Evolutionary conservation across 2,113 vertebrate species (phyloP), one percentile per base, ranked within the genome.

Genomic region (Rhinolophus ferrumequinum): DNA sequence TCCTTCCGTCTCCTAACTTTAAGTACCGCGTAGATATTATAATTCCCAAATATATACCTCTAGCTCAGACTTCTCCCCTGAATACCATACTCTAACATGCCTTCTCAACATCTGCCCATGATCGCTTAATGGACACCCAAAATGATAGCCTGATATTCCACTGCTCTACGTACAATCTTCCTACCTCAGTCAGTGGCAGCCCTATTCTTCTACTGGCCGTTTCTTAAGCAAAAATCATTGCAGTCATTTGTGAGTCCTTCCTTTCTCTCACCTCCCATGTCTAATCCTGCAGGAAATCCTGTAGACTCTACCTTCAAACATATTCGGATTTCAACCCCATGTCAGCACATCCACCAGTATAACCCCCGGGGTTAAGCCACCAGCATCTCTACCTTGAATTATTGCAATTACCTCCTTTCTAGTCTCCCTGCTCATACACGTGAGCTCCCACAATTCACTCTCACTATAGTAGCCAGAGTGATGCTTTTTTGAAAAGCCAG

Each of bases 261-360:
- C 13, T 2, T n/a, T 87, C 35, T 5, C 14, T 38, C 64, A 12
- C 11, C 81, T 15, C 35, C 12, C 24, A 7, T 0, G 0, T 26
- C 22, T 15, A 47, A 28, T 33, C 38, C 75, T 81, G 11, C n/a
- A 38, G 54, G 72, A 93, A 87, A 52, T 80, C 30, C 44, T 62
- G 4, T 16, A 50, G 19, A 56, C 2, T 2, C 44, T 22, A 26
- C 24, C 62, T 67, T 85, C 86, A 72, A 19, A 83, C 33, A 30
- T 6, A 26, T 3, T 33, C 38, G 18, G 44, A 69, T 4, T 19
- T 38, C 38, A 82, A 15, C 54, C 26, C 13, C 64, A 11, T 69
- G 64, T 83, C 30, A 84, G 28, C 1, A 2, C 41, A 16, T 50
- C 38, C 15, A 77, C 47, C 6, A 15, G 52, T 26, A 21, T 19